Percentiles rank a stretch among this genome's conserved stretches.
These are phyloP conservation scores for Lampropteryx suffumata DNA, from an alignment of 2,888 invertebrate species.

Conservation along the genomic window DNA sequence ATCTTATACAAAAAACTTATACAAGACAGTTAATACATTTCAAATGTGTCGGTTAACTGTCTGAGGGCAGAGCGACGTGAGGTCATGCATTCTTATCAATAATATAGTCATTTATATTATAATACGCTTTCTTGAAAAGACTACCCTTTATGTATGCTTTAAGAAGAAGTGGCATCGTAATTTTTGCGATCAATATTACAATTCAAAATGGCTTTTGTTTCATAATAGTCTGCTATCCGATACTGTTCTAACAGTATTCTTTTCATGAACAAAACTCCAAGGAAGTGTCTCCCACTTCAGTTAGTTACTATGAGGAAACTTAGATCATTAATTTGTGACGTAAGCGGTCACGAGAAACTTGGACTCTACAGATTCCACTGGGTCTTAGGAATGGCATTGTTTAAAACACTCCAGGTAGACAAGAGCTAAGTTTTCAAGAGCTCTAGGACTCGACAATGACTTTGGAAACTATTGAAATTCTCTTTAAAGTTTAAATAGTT, in stretches of 20 bases:
- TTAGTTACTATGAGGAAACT: constrained; percentile 30
- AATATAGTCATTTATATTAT: too few relatives aligned
- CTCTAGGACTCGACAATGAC: constrained; percentile 15
- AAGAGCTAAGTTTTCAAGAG: constrained; percentile 18
- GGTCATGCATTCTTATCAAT: too few relatives aligned
- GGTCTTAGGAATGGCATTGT: constrained; percentile 23
- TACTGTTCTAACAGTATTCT: constrained; percentile 3
- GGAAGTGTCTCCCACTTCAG: constrained; percentile 21
- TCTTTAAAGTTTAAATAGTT: constrained; percentile 2
- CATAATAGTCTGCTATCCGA: not conserved
- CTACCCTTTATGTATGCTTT: too few relatives aligned
- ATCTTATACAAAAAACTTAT: too few relatives aligned
- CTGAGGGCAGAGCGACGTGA: too few relatives aligned
- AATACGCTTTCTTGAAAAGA: too few relatives aligned
- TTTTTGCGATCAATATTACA: too few relatives aligned
- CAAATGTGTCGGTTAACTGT: too few relatives aligned
- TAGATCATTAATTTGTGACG: constrained; percentile 36
- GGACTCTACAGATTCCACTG: constrained; percentile 14
- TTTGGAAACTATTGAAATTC: constrained; percentile 14
- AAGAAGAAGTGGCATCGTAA: too few relatives aligned
- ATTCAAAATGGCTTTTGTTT: too few relatives aligned
- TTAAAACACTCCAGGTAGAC: constrained; percentile 30
- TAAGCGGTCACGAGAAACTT: constrained; percentile 33
- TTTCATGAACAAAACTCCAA: constrained; percentile 7
- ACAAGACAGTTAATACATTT: too few relatives aligned